Evolutionary conservation across 92 coral and sea anemone genomes (phyloP).

Genomic region (Pocillopora meandrina): DNA sequence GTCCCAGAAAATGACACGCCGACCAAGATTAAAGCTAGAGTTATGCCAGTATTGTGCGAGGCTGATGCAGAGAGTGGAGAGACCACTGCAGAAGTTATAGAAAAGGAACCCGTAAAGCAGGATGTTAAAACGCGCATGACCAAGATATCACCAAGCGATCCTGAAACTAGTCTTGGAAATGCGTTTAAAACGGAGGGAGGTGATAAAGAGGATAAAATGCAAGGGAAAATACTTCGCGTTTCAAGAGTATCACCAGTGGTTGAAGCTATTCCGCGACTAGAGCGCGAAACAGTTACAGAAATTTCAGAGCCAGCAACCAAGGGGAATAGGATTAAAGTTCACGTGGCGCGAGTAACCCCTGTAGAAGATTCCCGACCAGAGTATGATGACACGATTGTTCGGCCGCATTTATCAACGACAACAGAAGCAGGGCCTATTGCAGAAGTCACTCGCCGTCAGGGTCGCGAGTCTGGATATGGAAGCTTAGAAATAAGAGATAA

Average conservation of each 20-base stretch:
- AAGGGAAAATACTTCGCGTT: background rate
- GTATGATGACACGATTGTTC: background rate
- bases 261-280: conserved; percentile 20
- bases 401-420: background rate
- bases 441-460: conserved; percentile 3
- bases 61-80: background rate
- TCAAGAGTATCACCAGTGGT: conserved; percentile 1
- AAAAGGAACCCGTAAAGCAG: background rate
- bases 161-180: background rate
- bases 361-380: background rate
- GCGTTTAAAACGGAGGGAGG: background rate
- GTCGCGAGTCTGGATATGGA: conserved; percentile 26
- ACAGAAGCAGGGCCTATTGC: background rate
- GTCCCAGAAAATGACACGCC: conserved; percentile 5
- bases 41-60: conserved; percentile 12
- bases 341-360: conserved; percentile 1
- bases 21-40: background rate
- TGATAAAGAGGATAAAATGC: background rate
- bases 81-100: background rate
- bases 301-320: conserved; percentile 9
- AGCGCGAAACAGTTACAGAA: conserved; percentile 22
- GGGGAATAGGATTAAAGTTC: conserved; percentile 27
- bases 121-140: conserved; percentile 20
- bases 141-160: background rate
- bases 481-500: conserved; percentile 13